Evolutionary conservation across 2,797 vertebrate species (phyloP).

Genomic region (Sternarchorhynchus goeldii): DNA sequence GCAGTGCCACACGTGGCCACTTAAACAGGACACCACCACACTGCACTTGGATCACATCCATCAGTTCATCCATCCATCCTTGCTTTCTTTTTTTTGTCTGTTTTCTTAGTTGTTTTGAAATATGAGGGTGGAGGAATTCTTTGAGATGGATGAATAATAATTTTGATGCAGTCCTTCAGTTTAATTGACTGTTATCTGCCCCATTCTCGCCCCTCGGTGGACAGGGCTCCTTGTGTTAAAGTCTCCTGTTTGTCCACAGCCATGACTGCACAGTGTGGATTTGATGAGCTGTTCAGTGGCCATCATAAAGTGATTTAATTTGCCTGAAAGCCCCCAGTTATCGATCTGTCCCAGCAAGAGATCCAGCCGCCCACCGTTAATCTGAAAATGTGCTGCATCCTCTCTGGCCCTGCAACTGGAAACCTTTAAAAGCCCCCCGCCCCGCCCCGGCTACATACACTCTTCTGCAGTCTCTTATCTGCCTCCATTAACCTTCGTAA

Average conservation of each 20-base stretch:
- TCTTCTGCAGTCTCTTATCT: slow-evolving; percentile 58
- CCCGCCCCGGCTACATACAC: slow-evolving; percentile 48
- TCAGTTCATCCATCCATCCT: slow-evolving; percentile 44
- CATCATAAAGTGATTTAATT: slow-evolving; percentile 74
- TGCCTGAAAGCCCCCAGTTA: slow-evolving; percentile 68
- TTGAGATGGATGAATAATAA: slow-evolving; percentile 16
- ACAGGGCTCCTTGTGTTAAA: slow-evolving; percentile 25
- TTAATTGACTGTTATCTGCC: slow-evolving; percentile 33
- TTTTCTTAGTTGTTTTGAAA: not conserved
- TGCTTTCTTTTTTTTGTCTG: not conserved
- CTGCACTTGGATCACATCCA: not conserved
- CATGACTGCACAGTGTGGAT: slow-evolving; percentile 36
- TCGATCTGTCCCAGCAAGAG: slow-evolving; percentile 62
- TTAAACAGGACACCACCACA: too few species aligned
- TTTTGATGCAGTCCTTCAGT: slow-evolving; percentile 21
- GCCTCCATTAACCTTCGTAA: slow-evolving; percentile 57
- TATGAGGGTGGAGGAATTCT: not conserved
- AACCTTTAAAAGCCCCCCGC: slow-evolving; percentile 56
- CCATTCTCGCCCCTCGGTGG: not conserved
- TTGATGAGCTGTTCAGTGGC: slow-evolving; percentile 70
- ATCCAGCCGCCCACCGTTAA: slow-evolving; percentile 55
- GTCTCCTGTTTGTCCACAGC: slow-evolving; percentile 26
- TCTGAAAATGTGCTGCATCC: slow-evolving; percentile 59
- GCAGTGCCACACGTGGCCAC: too few species aligned
- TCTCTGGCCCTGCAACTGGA: slow-evolving; percentile 47